Percentiles rank a stretch among this genome's conserved stretches.
Evolutionary conservation across 1,140 invertebrate species (phyloP).

Genomic region (Zophobas atratus): DNA sequence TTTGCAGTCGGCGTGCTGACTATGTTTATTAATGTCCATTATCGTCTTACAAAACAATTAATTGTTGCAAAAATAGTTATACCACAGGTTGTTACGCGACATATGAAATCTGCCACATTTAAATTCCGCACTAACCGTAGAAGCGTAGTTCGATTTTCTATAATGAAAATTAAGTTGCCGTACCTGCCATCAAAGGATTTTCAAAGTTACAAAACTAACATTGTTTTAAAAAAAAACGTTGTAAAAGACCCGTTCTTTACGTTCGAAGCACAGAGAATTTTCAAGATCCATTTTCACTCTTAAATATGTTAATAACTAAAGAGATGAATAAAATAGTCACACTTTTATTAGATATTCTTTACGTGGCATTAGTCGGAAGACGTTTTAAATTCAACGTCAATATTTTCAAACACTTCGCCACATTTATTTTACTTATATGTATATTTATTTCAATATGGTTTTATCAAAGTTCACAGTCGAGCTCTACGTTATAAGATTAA

Average conservation of each 20-base stretch:
- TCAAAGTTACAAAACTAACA: slow-evolving; percentile 1
- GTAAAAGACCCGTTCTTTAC: too few relatives aligned
- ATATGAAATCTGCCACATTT: slow-evolving; percentile 14
- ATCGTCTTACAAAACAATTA: slow-evolving; percentile 13
- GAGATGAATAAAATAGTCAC: slow-evolving; percentile 6
- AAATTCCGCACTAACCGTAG: slow-evolving; percentile 15
- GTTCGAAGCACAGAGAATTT: too few relatives aligned
- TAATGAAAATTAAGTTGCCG: slow-evolving; percentile 9
- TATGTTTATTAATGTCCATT: slow-evolving; percentile 18
- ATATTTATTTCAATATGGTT: not conserved
- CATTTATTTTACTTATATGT: not conserved
- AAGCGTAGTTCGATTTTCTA: slow-evolving; percentile 3
- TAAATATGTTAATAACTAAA: not conserved
- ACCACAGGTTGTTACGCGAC: not conserved
- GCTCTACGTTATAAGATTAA: slow-evolving; percentile 3
- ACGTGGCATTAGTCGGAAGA: too few relatives aligned
- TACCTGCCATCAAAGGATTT: slow-evolving; percentile 5
- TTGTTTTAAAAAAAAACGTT: too few relatives aligned
- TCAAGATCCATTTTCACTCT: not conserved
- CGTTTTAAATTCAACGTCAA: too few relatives aligned
- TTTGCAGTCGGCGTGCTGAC: slow-evolving; percentile 6
- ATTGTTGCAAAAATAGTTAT: slow-evolving; percentile 23
- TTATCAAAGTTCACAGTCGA: not conserved
- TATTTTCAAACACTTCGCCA: not conserved
- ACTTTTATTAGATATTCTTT: not conserved